Conservation (phyloP, 1,140 invertebrate species). For the Thalassaphorura encarpata region DNA sequence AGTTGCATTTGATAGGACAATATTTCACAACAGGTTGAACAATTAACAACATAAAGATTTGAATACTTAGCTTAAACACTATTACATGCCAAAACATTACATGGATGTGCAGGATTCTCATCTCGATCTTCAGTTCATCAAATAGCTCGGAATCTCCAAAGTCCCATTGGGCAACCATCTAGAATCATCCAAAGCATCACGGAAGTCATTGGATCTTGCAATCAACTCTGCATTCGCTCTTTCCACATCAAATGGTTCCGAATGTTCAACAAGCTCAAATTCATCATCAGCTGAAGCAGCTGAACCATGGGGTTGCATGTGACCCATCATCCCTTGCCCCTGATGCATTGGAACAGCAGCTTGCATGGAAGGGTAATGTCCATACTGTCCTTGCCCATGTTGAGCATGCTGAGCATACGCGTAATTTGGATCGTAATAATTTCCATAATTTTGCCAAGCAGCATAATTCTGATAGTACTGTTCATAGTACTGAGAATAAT, state of each 20-base stretch:
- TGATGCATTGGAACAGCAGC: conserved; percentile 11
- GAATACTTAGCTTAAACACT: too few species aligned
- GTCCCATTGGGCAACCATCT: conserved; percentile 31
- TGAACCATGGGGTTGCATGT: conserved; percentile 10
- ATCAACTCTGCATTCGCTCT: conserved; percentile 28
- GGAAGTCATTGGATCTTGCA: conserved; percentile 27
- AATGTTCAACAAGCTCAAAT: conserved; percentile 32
- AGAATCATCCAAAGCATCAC: conserved; percentile 31
- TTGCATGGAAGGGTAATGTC: conserved; percentile 12
- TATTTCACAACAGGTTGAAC: too few species aligned
- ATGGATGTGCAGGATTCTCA: too few species aligned
- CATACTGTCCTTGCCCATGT: conserved; percentile 17
- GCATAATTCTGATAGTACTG: conserved; percentile 63
- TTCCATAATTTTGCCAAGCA: conserved; percentile 43
- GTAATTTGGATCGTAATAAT: conserved; percentile 31
- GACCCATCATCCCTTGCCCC: conserved; percentile 3
- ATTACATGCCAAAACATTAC: too few species aligned
- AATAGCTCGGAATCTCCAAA: conserved; percentile 31
- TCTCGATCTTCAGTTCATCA: too few species aligned
- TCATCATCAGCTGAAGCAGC: conserved; percentile 28
- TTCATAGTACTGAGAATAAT: conserved; percentile 40
- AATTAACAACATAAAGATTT: too few species aligned
- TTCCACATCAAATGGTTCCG: conserved; percentile 29
- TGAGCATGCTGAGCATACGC: conserved; percentile 25
- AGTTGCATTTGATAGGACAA: too few species aligned